Evolutionary conservation across 2,113 vertebrate species (phyloP), one percentile per base, ranked within the genome.

Genomic region (Antechinus flavipes): DNA sequence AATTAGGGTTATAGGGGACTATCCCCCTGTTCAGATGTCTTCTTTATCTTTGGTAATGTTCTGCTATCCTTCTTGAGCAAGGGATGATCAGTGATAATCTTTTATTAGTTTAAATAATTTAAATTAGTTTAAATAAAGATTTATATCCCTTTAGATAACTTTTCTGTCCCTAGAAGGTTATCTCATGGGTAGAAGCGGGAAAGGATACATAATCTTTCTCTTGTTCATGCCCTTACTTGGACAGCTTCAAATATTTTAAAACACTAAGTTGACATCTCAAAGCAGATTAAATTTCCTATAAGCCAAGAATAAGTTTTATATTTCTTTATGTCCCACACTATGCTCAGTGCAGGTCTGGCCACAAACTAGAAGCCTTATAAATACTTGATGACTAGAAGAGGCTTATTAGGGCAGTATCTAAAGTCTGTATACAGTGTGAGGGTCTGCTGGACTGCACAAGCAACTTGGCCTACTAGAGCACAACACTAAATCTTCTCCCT

Each of bases 401-500:
- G 24, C 76, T 54, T 91, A 92, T 94, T 90, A 42, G 53, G 89
- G 61, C 97, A 90, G 52, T 56, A 90, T n/a, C 92, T 68, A 90
- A 46, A 97, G 93, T 93, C 90, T 52, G 52, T 91, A 47, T 47
- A 89, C 93, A 93, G 93, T 92, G n/a, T 54, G 53, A 25, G 91
- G 12, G 91, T 54, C 14, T 90, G 84, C 46, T 91, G 54, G 96
- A 93, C 16, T 94, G 84, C 94, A 97, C 46, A 94, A 49, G 55
- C 91, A 95, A 19, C 35, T 97, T 0, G 54, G 97, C 96, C 55
- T 89, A 35, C 91, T 46, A 52, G 95, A 94, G 76, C 95, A 49
- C 53, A 89, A 54, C 89, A 68, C 91, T 97, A 97, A 96, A 96
- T 97, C 95, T 93, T 58, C 54, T 90, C 24, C 3, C 25, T 25